Evolutionary conservation across 2,113 vertebrate genomes (phyloP).

Genomic region (Pheucticus melanocephalus): DNA sequence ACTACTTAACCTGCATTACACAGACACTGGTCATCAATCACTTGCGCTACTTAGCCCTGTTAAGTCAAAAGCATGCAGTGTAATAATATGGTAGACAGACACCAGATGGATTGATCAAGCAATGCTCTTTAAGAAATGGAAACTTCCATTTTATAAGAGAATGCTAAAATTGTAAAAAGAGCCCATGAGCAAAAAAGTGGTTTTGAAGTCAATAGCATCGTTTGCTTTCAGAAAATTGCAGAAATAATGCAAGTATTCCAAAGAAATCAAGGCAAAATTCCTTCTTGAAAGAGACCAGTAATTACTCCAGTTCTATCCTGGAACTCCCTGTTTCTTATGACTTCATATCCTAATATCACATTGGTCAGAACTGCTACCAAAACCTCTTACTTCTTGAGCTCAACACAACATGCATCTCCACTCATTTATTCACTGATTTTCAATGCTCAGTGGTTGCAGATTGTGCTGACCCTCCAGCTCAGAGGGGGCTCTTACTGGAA

Average conservation of each 20-base stretch:
- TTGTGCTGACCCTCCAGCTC: not conserved
- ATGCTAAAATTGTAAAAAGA: not conserved
- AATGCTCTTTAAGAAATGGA: not conserved
- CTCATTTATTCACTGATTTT: not conserved
- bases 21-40: constrained; percentile 7
- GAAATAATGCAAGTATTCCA: not conserved
- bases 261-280: not conserved
- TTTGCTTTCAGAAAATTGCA: not conserved
- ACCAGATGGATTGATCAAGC: not conserved
- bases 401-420: not conserved
- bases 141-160: not conserved
- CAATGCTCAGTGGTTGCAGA: not conserved
- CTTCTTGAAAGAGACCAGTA: not conserved
- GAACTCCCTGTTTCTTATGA: not conserved
- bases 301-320: not conserved
- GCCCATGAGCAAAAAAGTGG: not conserved
- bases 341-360: not conserved
- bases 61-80: not conserved
- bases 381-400: not conserved
- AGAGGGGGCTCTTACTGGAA: not conserved
- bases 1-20: constrained; percentile 26
- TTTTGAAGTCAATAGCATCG: not conserved
- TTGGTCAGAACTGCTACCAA: not conserved
- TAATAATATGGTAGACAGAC: not conserved
- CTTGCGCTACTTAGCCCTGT: not conserved